phyloP scores from a whole-genome alignment of 2,797 vertebrate species.

The Danionella dracula region DNA sequence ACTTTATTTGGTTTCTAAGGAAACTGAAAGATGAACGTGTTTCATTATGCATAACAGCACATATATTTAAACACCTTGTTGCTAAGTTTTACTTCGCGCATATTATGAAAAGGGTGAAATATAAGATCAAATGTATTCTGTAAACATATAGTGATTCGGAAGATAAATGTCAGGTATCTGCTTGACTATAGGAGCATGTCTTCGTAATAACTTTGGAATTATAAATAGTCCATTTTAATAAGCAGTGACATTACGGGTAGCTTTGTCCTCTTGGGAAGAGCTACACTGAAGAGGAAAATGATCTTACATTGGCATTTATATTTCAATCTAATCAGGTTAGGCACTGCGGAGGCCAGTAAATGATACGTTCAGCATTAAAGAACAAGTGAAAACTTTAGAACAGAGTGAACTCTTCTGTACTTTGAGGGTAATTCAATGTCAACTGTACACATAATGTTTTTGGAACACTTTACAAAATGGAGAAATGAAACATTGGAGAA shows the following conservation, averaged over 20 bases:
- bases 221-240: constrained; percentile 49
- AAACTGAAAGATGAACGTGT: neutral
- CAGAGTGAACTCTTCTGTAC: constrained; percentile 23
- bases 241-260: constrained; percentile 49
- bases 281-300: constrained; percentile 39
- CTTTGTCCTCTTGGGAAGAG: constrained; percentile 43
- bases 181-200: constrained; percentile 25
- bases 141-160: too few relatives aligned
- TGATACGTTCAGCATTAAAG: constrained; percentile 26
- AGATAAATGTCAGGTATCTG: neutral
- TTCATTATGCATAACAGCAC: neutral
- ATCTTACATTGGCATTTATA: constrained; percentile 47
- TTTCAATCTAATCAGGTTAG: constrained; percentile 46
- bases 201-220: constrained; percentile 46
- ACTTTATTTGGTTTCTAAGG: neutral
- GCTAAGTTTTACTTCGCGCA: neutral
- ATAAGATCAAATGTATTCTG: too few relatives aligned
- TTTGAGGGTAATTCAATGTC: neutral
- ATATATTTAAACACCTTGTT: neutral
- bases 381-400: constrained; percentile 32
- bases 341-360: constrained; percentile 39
- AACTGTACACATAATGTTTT: neutral
- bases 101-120: neutral
- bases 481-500: too few relatives aligned
- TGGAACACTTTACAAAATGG: too few relatives aligned